phyloP scores from a whole-genome alignment of 2,113 vertebrate genomes.

The western clawed frog (Xenopus tropicalis) region DNA sequence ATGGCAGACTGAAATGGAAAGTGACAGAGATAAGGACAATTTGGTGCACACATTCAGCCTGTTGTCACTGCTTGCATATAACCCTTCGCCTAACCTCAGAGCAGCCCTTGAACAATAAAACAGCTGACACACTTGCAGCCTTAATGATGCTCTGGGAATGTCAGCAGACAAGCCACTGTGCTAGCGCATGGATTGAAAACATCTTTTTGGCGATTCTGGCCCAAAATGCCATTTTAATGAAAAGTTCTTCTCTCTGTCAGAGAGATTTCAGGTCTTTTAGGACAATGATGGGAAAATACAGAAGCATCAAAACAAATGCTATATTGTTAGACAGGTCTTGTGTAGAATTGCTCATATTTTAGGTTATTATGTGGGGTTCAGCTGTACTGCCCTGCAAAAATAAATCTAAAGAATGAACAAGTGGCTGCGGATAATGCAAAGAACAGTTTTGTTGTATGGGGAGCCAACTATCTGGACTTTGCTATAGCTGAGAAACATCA shows the following conservation, averaged over 20 bases:
- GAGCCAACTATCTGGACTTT: too few relatives aligned
- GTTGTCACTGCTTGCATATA: slow-evolving; percentile 9
- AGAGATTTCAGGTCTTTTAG: not conserved
- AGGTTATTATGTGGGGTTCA: too few relatives aligned
- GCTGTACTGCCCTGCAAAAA: too few relatives aligned
- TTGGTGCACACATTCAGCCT: not conserved
- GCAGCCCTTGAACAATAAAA: not conserved
- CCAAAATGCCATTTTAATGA: slow-evolving; percentile 2
- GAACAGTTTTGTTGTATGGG: too few relatives aligned
- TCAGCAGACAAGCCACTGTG: not conserved
- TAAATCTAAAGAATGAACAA: too few relatives aligned
- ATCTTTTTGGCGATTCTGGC: not conserved
- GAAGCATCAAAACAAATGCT: not conserved
- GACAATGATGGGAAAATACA: not conserved
- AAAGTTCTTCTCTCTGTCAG: not conserved
- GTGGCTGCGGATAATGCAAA: too few relatives aligned
- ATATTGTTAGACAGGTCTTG: too few relatives aligned
- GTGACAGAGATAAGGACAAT: slow-evolving; percentile 18
- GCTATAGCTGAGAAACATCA: too few relatives aligned
- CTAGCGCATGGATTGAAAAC: not conserved
- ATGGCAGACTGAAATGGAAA: not conserved
- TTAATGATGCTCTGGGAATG: not conserved
- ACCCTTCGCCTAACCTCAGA: slow-evolving; percentile 2
- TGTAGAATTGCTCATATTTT: too few relatives aligned
- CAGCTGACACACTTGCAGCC: slow-evolving; percentile 4